phyloP scores from a whole-genome alignment of 2,113 vertebrate genomes.

The Alligator mississippiensis region DNA sequence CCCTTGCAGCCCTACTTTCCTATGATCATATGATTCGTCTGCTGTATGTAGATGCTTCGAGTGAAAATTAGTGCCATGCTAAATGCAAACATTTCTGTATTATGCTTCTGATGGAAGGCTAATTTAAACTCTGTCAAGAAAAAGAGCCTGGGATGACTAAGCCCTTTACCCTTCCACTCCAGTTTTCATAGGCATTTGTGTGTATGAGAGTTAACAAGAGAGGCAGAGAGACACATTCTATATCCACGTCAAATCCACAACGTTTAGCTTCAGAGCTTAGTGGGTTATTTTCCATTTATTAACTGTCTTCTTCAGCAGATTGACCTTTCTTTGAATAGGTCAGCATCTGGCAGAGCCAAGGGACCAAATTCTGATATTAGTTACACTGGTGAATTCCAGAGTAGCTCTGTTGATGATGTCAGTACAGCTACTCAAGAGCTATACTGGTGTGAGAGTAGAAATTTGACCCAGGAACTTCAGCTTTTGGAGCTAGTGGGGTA shows the following conservation, averaged over 20 bases:
- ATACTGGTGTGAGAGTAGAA: not conserved
- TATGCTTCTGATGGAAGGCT: not conserved
- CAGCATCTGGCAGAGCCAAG: conserved; percentile 29
- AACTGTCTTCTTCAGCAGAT: conserved; percentile 34
- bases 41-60: not conserved
- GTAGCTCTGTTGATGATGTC: not conserved
- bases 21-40: no score
- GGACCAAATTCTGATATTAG: conserved; percentile 43
- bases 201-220: not conserved
- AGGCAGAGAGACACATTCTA: not conserved
- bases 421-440: not conserved
- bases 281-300: conserved; percentile 20
- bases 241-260: conserved; percentile 16
- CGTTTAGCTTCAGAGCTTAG: not conserved
- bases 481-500: not conserved
- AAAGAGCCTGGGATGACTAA: not conserved
- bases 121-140: not conserved
- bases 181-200: not conserved
- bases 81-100: no score
- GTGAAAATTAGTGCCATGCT: not conserved
- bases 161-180: not conserved
- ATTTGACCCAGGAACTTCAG: not conserved
- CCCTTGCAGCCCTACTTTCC: no score
- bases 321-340: conserved; percentile 69
- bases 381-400: conserved; percentile 8